Conservation (phyloP, 2,797 vertebrate genomes). For the Megalops cyprinoides region DNA sequence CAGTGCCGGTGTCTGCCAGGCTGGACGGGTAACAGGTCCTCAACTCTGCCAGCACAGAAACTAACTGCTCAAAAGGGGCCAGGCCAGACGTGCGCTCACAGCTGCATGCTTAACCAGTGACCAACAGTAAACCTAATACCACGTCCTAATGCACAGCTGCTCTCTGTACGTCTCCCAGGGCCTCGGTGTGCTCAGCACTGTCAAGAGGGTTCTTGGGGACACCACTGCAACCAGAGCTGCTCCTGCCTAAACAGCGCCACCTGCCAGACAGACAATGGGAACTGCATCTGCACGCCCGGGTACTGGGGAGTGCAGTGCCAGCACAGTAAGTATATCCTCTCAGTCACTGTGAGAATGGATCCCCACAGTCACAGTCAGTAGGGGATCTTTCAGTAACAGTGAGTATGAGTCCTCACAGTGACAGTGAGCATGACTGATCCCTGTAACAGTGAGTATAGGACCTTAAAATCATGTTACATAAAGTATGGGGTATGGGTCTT, state of each 20-base stretch:
- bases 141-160: background rate
- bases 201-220: constrained; percentile 81
- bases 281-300: constrained; percentile 82
- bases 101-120: background rate
- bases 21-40: constrained; percentile 80
- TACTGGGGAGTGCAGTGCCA: constrained; percentile 85
- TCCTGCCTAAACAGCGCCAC: constrained; percentile 84
- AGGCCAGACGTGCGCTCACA: no score
- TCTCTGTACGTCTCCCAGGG: constrained; percentile 52
- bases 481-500: no score
- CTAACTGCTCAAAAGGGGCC: no score
- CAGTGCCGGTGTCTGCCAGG: constrained; percentile 85
- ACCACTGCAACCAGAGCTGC: constrained; percentile 79
- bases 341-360: background rate
- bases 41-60: no score
- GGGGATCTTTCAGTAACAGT: no score
- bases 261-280: constrained; percentile 78
- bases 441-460: background rate
- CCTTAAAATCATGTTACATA: no score
- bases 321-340: constrained; percentile 70
- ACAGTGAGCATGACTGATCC: no score
- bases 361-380: background rate
- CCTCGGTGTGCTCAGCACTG: constrained; percentile 78
- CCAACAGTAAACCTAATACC: background rate
- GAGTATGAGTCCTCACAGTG: constrained; percentile 50